Base-by-base conservation (phyloP, 2,888 invertebrate genomes). In the Caenorhabditis sp. region DNA sequence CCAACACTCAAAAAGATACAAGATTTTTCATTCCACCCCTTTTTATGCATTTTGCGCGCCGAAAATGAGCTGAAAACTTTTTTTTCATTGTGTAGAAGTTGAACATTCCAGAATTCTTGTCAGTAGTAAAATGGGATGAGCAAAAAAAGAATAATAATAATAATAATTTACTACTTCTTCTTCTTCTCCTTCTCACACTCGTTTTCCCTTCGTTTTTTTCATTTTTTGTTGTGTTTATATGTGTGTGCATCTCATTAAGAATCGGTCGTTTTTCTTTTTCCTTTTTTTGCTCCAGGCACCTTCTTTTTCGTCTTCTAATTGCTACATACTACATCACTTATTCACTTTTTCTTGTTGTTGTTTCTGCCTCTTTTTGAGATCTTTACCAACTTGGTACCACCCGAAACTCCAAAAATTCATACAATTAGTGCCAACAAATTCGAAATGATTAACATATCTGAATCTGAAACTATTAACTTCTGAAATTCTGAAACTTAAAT, bases 121-220 rank as follows among this genome's bases (percentile, higher is more conserved):
- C 12, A 43, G 12, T 43, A 43, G 43, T 43, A 17, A 31, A 31
- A 31, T 43, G 12, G 43, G 17, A 43, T 3, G 12, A 43, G 17
- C 43, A 14, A 43, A 43, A 43, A 14, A n/a, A n/a, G n/a, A n/a
- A n/a, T n/a, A n/a, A n/a, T n/a, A n/a, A n/a, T n/a, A n/a, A n/a
- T n/a, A 43, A 43, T 17, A 17, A 43, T 17, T 43, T 43, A 10
- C 14, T 17, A 17, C 17, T 43, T 43, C 43, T 43, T 43, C 17
- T 43, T 43, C 43, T 43, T 43, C n/a, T n/a, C n/a, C 43, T 43
- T 43, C 23, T 1, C 26, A 56, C 53, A 53, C 53, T 53, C 53
- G n/a, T 53, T 53, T 53, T 23, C 12, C n/a, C 50, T 50, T n/a
- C 8, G 7, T 50, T 53, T 53, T 23, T 23, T n/a, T 21, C 53